Conservation (phyloP, 2,888 invertebrate genomes). For the Conus canariensis region DNA sequence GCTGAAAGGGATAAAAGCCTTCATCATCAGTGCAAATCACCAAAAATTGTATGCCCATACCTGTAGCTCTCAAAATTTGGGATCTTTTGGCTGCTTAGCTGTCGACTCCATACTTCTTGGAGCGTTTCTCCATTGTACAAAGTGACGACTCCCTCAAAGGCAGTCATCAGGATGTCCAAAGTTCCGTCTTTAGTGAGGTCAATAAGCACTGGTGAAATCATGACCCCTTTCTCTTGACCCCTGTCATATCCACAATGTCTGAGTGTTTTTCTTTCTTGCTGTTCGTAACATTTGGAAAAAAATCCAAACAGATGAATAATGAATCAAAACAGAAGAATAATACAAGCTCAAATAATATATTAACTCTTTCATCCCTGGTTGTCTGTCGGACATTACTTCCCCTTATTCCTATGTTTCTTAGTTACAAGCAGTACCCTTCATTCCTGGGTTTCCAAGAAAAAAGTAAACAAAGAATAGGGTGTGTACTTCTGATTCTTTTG, state of each 20-base stretch:
- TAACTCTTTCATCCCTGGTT: too few relatives aligned
- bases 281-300: not conserved
- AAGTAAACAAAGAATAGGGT: too few relatives aligned
- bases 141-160: constrained; percentile 72
- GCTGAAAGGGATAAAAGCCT: too few relatives aligned
- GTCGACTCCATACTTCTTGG: constrained; percentile 66
- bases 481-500: too few relatives aligned
- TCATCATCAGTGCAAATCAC: not conserved
- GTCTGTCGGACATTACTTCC: too few relatives aligned
- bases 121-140: constrained; percentile 72
- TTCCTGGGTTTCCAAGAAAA: too few relatives aligned
- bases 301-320: too few relatives aligned
- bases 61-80: constrained; percentile 74
- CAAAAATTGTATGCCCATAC: constrained; percentile 48
- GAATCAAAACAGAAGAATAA: too few relatives aligned
- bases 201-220: constrained; percentile 74
- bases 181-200: constrained; percentile 74
- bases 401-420: too few relatives aligned
- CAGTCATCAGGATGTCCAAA: constrained; percentile 72
- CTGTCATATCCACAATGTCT: constrained; percentile 48
- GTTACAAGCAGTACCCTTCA: too few relatives aligned
- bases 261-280: not conserved
- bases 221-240: constrained; percentile 70
- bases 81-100: constrained; percentile 40
- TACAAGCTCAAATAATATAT: too few relatives aligned